Conservation (phyloP, 2,888 invertebrate genomes). For the Odontocerum albicorne region DNA sequence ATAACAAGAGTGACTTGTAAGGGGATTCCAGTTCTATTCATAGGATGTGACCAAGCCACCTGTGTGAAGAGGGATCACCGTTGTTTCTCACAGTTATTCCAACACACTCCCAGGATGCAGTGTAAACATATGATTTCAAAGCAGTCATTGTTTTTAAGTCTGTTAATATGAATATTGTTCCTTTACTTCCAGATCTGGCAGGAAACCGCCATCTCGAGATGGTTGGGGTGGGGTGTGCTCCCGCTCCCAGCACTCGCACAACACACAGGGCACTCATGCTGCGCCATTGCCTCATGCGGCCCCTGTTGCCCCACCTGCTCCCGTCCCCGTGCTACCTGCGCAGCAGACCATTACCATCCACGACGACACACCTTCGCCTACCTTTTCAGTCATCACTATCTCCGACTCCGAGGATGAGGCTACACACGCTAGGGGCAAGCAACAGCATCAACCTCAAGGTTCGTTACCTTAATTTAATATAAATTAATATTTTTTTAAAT, state of each 20-base stretch:
- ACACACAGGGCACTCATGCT: conserved; percentile 41
- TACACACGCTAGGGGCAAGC: conserved; percentile 35
- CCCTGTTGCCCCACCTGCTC: conserved; percentile 41
- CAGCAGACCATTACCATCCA: conserved; percentile 93
- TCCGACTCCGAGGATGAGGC: conserved; percentile 92
- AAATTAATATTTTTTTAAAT: too few relatives aligned
- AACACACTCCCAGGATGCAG: neutral
- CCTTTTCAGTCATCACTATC: conserved; percentile 93
- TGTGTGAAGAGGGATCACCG: too few relatives aligned
- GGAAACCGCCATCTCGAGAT: conserved; percentile 30
- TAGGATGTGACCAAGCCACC: too few relatives aligned
- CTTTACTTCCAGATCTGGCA: conserved; percentile 27
- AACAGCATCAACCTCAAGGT: conserved; percentile 24
- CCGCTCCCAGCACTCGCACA: conserved; percentile 11
- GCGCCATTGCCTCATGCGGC: conserved; percentile 51
- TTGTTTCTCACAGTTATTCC: neutral
- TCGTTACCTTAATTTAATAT: too few relatives aligned
- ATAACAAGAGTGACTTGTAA: too few relatives aligned
- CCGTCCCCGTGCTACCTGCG: conserved; percentile 48
- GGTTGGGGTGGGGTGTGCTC: conserved; percentile 28
- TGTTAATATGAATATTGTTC: neutral
- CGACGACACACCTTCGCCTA: conserved; percentile 94
- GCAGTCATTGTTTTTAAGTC: neutral
- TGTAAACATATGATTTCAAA: neutral
- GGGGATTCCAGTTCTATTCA: too few relatives aligned